Conservation (phyloP, 2,888 invertebrate species). For the Sphaerophoria rueppellii region DNA sequence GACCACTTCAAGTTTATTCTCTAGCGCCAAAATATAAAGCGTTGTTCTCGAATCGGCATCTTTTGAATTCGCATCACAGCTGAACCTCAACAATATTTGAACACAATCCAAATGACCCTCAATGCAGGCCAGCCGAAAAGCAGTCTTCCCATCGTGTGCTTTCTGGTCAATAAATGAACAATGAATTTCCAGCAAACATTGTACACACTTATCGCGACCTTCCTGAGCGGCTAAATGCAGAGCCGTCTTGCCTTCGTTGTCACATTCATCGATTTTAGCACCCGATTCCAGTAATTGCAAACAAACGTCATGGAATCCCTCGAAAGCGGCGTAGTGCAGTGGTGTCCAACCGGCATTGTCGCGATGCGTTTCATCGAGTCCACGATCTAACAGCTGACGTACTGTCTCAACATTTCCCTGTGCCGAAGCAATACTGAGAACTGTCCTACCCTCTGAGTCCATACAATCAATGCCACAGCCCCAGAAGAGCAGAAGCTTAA, state of each 20-base stretch:
- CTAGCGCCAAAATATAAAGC: constrained; percentile 94
- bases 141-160: constrained; percentile 95
- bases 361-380: constrained; percentile 92
- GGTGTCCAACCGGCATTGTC: constrained; percentile 99
- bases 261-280: constrained; percentile 93
- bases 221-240: constrained; percentile 95
- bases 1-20: constrained; percentile 92
- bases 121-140: constrained; percentile 85
- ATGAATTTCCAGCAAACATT: constrained; percentile 87
- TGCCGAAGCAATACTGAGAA: constrained; percentile 91
- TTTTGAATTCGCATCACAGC: constrained; percentile 92
- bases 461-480: constrained; percentile 97
- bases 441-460: constrained; percentile 96
- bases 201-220: constrained; percentile 86
- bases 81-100: constrained; percentile 86
- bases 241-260: constrained; percentile 95
- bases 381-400: constrained; percentile 92
- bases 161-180: constrained; percentile 91
- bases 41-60: constrained; percentile 97
- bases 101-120: constrained; percentile 88
- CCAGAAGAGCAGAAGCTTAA: constrained; percentile 95
- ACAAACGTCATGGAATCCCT: constrained; percentile 85
- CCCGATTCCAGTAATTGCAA: constrained; percentile 89
- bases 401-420: constrained; percentile 95
- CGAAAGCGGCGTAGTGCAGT: constrained; percentile 96